A percentile compares a stretch with the other conserved stretches of the same genome.
phyloP scores from a whole-genome alignment of 2,888 invertebrate species.

The Oscheius myriophilus region DNA sequence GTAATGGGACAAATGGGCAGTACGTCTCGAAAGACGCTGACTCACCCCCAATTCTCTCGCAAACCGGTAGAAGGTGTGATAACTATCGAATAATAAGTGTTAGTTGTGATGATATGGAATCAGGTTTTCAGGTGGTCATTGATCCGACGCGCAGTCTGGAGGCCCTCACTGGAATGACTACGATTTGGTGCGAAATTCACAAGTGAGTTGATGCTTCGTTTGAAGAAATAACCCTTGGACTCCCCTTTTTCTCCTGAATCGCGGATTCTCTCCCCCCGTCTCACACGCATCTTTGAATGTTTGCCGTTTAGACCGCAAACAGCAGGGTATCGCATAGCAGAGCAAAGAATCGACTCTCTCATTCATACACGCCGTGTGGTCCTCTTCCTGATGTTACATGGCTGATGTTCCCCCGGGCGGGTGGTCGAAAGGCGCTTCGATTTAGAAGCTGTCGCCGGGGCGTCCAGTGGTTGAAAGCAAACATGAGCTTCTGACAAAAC shows the following conservation, averaged over 20 bases:
- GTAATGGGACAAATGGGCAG: too few relatives aligned
- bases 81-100: too few relatives aligned
- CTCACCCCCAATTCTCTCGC: neutral
- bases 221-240: neutral
- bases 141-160: constrained; percentile 63
- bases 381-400: too few relatives aligned
- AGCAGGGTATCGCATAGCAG: constrained; percentile 32
- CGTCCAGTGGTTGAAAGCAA: too few relatives aligned
- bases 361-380: neutral
- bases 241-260: neutral
- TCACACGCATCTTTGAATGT: constrained; percentile 24
- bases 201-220: constrained; percentile 56
- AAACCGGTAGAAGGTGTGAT: too few relatives aligned
- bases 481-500: too few relatives aligned
- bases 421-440: too few relatives aligned
- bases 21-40: too few relatives aligned
- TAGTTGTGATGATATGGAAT: neutral
- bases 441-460: too few relatives aligned
- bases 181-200: constrained; percentile 59
- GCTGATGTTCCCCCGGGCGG: too few relatives aligned
- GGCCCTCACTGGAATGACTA: constrained; percentile 51
- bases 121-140: constrained; percentile 48
- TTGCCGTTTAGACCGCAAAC: constrained; percentile 30
- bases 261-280: constrained; percentile 1
- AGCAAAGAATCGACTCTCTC: constrained; percentile 25